These are phyloP conservation scores for Eilema depressum DNA, from an alignment of 2,888 invertebrate genomes.

Conservation along the genomic window DNA sequence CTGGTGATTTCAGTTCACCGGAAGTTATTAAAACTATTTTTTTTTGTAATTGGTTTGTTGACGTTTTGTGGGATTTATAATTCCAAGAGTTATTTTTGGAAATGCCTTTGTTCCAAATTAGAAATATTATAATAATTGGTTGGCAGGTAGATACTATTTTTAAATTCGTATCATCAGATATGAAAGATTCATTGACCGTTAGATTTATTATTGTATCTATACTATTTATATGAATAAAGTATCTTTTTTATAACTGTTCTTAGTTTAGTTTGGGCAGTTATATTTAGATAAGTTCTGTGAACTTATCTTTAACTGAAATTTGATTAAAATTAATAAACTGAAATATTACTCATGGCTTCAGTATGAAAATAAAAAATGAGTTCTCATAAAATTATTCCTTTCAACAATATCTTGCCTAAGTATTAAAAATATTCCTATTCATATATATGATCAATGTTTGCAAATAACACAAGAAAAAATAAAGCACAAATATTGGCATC, in stretches of 20 bases:
- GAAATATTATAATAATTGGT: slow-evolving; percentile 1
- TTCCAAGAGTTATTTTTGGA: neutral
- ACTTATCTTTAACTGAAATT: neutral
- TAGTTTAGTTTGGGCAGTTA: no score
- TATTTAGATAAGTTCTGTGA: no score
- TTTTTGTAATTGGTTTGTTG: slow-evolving; percentile 24
- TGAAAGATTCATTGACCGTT: neutral
- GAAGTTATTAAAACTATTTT: slow-evolving; percentile 64
- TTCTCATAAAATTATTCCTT: no score
- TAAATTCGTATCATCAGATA: neutral
- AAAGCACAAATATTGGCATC: slow-evolving; percentile 39
- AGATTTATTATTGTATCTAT: neutral
- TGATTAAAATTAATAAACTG: neutral
- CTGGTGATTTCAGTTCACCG: slow-evolving; percentile 63
- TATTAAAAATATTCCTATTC: neutral
- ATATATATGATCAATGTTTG: neutral
- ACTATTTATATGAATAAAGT: no score
- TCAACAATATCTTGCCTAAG: no score
- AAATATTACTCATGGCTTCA: neutral
- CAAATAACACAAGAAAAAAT: slow-evolving; percentile 11
- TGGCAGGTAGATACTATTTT: neutral
- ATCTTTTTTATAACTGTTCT: no score
- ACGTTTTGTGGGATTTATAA: slow-evolving; percentile 22
- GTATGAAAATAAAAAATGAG: neutral
- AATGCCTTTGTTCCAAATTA: slow-evolving; percentile 4